Conservation (phyloP, 2,888 invertebrate genomes). For the Epistrophe grossulariae region DNA sequence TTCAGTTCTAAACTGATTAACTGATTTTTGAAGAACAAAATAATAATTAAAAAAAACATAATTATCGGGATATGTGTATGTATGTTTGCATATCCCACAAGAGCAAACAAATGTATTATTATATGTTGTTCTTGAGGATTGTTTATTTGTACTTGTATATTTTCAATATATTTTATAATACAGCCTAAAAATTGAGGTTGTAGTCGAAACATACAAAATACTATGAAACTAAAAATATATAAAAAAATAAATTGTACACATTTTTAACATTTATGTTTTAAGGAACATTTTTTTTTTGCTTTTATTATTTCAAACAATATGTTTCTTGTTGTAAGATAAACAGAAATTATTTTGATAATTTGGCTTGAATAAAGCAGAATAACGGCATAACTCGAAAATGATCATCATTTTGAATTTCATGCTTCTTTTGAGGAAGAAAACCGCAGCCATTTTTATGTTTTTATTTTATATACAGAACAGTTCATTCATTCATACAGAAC, state of each 20-base stretch:
- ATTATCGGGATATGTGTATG: not conserved
- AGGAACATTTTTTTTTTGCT: constrained; percentile 11
- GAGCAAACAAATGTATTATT: not conserved
- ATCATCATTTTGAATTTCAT: too few relatives aligned
- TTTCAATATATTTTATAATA: constrained; percentile 15
- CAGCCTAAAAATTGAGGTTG: constrained; percentile 6
- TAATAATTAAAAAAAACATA: not conserved
- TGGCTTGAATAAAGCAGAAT: too few relatives aligned
- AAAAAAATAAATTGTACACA: not conserved
- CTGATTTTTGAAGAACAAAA: not conserved
- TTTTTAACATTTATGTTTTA: not conserved
- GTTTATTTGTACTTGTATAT: constrained; percentile 14
- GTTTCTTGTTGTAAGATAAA: not conserved
- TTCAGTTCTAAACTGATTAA: constrained; percentile 27
- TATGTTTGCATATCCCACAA: not conserved
- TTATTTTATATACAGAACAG: too few relatives aligned
- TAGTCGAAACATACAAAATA: not conserved
- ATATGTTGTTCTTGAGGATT: constrained; percentile 13
- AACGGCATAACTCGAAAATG: too few relatives aligned
- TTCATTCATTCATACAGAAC: too few relatives aligned
- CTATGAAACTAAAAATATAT: not conserved
- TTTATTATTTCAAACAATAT: constrained; percentile 5
- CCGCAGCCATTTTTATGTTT: too few relatives aligned
- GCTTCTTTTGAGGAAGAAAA: too few relatives aligned
- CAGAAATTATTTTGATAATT: not conserved